Evolutionary conservation across 2,797 vertebrate genomes (phyloP).

Genomic region (Halcyon badia): DNA sequence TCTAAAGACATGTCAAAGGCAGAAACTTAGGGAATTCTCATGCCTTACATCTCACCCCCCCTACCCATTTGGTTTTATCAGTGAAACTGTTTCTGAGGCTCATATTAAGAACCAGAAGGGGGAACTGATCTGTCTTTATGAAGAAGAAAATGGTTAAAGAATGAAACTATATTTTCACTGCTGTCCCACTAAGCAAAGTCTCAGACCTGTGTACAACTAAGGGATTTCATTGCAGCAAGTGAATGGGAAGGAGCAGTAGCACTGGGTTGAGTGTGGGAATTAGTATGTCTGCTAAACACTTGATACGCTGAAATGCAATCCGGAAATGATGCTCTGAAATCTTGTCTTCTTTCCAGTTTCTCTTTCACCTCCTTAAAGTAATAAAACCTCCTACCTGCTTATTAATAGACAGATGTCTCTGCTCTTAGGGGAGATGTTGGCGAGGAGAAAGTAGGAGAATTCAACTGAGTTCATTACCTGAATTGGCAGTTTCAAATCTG

Average conservation of each 20-base stretch:
- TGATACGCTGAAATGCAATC: fast-evolving
- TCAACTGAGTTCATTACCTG: not conserved
- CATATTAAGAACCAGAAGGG: not conserved
- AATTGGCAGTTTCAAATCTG: not conserved
- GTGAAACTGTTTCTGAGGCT: not conserved
- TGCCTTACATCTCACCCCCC: not conserved
- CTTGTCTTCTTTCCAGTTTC: not conserved
- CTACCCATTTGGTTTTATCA: not conserved
- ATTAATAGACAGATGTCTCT: not conserved
- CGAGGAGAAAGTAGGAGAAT: not conserved
- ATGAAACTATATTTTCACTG: not conserved
- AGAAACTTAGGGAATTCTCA: not conserved
- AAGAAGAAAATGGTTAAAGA: not conserved
- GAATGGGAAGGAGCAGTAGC: not conserved
- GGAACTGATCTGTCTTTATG: not conserved
- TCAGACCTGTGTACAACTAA: not conserved
- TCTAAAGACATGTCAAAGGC: not conserved
- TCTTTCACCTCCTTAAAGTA: not conserved
- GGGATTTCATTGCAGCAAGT: not conserved
- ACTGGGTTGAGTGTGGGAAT: not conserved
- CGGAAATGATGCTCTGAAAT: not conserved
- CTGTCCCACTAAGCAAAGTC: not conserved
- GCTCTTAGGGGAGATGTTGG: not conserved
- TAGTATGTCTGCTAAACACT: not conserved
- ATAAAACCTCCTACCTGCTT: not conserved